These are phyloP conservation scores for Parazoanthus swiftii DNA, from an alignment of 92 coral and sea anemone genomes.

Conservation along the genomic window DNA sequence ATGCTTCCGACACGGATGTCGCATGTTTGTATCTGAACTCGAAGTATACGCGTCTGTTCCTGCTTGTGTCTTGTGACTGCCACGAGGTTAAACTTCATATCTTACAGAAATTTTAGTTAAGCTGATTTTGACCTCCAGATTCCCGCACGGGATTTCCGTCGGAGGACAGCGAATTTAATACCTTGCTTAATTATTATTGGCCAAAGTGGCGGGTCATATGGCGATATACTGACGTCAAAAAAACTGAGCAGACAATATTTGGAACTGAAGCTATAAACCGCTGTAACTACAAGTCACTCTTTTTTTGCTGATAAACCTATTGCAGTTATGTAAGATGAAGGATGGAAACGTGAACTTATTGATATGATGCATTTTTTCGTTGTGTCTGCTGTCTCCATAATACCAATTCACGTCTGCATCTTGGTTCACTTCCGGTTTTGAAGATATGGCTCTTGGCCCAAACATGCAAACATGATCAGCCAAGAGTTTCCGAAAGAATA, in stretches of 20 bases:
- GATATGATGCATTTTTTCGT: neutral
- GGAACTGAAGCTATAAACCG: no score
- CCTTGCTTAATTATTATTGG: neutral
- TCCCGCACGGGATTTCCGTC: neutral
- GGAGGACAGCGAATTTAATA: neutral
- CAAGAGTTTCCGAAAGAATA: neutral
- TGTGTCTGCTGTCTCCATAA: neutral
- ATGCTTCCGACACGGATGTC: constrained; percentile 29
- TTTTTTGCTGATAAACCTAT: neutral
- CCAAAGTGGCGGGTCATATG: neutral
- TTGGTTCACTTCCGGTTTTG: constrained; percentile 35
- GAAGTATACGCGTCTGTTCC: neutral
- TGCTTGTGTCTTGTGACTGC: neutral
- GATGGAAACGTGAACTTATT: neutral
- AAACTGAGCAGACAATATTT: neutral
- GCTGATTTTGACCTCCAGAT: neutral
- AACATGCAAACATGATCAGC: neutral
- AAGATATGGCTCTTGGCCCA: constrained; percentile 4
- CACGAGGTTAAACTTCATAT: neutral
- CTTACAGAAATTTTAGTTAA: neutral
- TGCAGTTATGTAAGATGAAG: neutral
- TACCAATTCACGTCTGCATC: neutral
- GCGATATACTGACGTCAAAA: neutral
- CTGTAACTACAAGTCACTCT: neutral
- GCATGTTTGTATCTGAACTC: neutral